Evolutionary conservation across 2,888 invertebrate species (phyloP).

Genomic region (Aleiodes leptofemur): DNA sequence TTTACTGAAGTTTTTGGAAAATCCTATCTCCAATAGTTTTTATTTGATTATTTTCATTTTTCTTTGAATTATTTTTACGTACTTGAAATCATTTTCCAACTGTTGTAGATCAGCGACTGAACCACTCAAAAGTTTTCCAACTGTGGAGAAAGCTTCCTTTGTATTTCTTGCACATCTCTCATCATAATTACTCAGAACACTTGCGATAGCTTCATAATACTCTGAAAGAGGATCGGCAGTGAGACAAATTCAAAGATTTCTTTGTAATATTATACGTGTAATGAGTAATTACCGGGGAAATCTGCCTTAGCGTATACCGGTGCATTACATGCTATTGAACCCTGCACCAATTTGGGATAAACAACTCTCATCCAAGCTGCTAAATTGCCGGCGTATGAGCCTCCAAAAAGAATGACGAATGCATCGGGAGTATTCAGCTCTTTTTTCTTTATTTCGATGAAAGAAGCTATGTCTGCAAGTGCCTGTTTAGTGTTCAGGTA

Average conservation of each 20-base stretch:
- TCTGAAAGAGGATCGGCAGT: constrained; percentile 71
- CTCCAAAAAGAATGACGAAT: constrained; percentile 78
- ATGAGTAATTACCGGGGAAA: constrained; percentile 76
- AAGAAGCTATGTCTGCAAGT: constrained; percentile 82
- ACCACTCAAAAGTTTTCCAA: constrained; percentile 69
- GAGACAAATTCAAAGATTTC: not conserved
- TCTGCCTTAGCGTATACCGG: constrained; percentile 79
- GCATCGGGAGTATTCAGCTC: constrained; percentile 64
- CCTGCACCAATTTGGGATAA: constrained; percentile 79
- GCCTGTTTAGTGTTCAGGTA: constrained; percentile 82
- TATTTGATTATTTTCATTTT: not conserved
- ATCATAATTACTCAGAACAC: constrained; percentile 75
- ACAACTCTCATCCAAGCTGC: constrained; percentile 79
- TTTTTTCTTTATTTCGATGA: constrained; percentile 77
- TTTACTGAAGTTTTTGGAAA: not conserved
- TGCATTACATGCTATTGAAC: constrained; percentile 79
- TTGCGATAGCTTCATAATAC: constrained; percentile 77
- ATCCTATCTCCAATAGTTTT: not conserved
- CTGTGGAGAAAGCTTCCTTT: constrained; percentile 70
- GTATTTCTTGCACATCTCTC: constrained; percentile 74
- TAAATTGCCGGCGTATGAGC: constrained; percentile 80
- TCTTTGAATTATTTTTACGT: constrained; percentile 48
- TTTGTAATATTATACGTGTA: not conserved
- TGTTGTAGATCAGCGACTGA: constrained; percentile 65
- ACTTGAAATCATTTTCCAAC: constrained; percentile 77